These are phyloP conservation scores for Stercorarius parasiticus DNA, from an alignment of 2,113 vertebrate genomes.

Conservation along the genomic window DNA sequence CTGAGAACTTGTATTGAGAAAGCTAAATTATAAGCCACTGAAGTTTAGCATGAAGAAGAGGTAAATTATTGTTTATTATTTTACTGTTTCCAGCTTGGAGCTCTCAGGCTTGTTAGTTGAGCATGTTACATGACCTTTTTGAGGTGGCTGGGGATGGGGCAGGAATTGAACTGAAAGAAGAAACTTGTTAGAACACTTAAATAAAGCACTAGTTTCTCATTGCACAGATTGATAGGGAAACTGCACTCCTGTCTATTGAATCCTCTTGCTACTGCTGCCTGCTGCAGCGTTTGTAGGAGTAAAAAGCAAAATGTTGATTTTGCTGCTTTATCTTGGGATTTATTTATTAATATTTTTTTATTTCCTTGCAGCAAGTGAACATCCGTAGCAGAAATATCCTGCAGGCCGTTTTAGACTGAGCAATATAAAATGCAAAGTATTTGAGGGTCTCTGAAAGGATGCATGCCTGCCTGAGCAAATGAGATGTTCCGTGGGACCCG, in stretches of 20 bases:
- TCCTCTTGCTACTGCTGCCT: neutral
- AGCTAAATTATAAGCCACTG: conserved; percentile 10
- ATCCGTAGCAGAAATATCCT: neutral
- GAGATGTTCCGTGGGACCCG: neutral
- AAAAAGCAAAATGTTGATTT: neutral
- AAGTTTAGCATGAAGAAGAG: conserved; percentile 11
- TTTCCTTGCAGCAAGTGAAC: neutral
- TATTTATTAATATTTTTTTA: neutral
- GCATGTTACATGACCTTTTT: neutral
- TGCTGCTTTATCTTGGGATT: neutral
- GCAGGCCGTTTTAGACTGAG: neutral
- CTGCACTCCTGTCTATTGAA: too few species aligned
- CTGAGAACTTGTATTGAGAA: conserved; percentile 12
- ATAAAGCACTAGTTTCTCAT: neutral
- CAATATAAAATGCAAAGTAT: neutral
- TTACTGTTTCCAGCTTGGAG: neutral
- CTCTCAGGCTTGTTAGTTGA: neutral
- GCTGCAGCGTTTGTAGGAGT: neutral
- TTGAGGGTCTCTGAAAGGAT: neutral
- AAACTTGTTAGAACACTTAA: neutral
- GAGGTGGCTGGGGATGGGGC: neutral
- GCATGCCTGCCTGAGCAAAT: neutral
- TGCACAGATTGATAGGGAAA: neutral
- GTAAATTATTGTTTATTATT: conserved; percentile 47
- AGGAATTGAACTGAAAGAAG: neutral